phyloP scores from a whole-genome alignment of 2,113 vertebrate species.

The Neomonachus schauinslandi region DNA sequence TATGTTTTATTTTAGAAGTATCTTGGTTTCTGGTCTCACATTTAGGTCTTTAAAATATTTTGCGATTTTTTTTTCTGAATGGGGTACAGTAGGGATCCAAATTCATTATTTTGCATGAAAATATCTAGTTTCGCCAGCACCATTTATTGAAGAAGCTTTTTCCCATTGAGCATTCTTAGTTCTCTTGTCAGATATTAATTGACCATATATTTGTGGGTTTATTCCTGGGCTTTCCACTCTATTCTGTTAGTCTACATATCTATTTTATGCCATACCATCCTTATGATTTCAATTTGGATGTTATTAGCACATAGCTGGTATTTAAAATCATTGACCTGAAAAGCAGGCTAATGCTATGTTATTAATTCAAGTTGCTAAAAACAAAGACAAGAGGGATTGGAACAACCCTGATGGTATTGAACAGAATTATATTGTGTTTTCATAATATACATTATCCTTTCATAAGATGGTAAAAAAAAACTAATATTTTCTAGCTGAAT shows the following conservation, averaged over 20 bases:
- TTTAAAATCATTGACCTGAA: neutral
- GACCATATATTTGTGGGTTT: neutral
- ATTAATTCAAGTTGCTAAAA: constrained; percentile 8
- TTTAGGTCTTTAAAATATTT: neutral
- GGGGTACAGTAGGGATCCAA: no score
- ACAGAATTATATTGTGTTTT: neutral
- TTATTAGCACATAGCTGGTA: neutral
- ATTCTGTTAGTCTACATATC: neutral
- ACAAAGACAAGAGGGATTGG: neutral
- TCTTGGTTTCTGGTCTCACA: neutral
- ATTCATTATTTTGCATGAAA: neutral
- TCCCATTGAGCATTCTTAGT: neutral
- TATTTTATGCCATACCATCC: neutral
- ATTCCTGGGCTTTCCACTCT: neutral
- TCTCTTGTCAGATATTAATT: neutral
- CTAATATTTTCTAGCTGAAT: neutral
- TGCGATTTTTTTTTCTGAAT: neutral
- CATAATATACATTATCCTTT: neutral
- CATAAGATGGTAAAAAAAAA: neutral
- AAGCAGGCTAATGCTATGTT: neutral
- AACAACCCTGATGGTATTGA: neutral
- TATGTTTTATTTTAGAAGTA: neutral
- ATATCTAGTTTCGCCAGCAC: neutral
- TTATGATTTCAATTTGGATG: neutral
- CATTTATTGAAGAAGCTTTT: neutral